Evolutionary conservation across 2,888 invertebrate genomes (phyloP).

Genomic region (Cerastis rubricosa): DNA sequence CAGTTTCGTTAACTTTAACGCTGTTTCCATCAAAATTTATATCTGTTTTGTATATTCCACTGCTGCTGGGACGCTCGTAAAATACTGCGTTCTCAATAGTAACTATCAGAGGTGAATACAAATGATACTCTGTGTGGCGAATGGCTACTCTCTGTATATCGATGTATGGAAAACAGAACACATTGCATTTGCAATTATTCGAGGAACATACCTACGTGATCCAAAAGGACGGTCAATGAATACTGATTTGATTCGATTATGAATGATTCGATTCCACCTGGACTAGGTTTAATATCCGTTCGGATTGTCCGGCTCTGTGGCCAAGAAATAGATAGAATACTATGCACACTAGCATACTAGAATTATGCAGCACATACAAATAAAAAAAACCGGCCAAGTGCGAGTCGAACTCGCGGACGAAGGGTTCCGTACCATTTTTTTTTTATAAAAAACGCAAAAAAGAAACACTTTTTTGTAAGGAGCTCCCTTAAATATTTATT

Average conservation of each 20-base stretch:
- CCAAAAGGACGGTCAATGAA: conserved; percentile 43
- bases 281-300: background rate
- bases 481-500: too few relatives aligned
- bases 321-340: background rate
- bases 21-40: conserved; percentile 57
- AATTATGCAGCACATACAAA: background rate
- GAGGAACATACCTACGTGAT: conserved; percentile 66
- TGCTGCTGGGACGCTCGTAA: conserved; percentile 55
- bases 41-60: conserved; percentile 49
- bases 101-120: conserved; percentile 69
- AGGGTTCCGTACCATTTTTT: too few relatives aligned
- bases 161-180: conserved; percentile 43
- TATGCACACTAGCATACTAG: too few relatives aligned
- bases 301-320: background rate
- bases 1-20: conserved; percentile 49
- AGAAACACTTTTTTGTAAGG: too few relatives aligned
- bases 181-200: conserved; percentile 68
- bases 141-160: conserved; percentile 23
- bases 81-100: conserved; percentile 62
- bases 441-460: too few relatives aligned
- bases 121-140: conserved; percentile 66
- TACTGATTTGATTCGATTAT: conserved; percentile 55
- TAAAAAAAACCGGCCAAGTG: too few relatives aligned
- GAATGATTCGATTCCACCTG: conserved; percentile 25
- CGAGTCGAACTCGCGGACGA: too few relatives aligned